phyloP scores from a whole-genome alignment of 2,888 invertebrate species.

The Pseudanteris insignis region DNA sequence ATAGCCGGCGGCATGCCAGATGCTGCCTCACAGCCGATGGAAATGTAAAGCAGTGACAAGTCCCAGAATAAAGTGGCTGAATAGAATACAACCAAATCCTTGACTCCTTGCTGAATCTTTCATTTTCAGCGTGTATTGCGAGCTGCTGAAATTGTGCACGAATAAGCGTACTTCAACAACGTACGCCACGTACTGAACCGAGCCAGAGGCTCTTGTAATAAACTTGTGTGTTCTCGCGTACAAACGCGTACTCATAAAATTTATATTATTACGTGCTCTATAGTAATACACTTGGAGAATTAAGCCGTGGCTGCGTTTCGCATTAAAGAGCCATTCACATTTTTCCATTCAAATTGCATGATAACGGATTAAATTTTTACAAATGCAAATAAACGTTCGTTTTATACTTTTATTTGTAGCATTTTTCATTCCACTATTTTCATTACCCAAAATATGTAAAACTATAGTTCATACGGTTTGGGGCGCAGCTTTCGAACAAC shows the following conservation, averaged over 20 bases:
- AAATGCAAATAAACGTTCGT: too few species aligned
- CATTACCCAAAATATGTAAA: too few species aligned
- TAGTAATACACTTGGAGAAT: constrained; percentile 9
- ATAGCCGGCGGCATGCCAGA: constrained; percentile 57
- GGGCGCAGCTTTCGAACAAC: too few species aligned
- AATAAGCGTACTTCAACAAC: constrained; percentile 21
- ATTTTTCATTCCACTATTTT: too few species aligned
- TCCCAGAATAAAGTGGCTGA: constrained; percentile 64
- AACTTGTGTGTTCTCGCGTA: constrained; percentile 33
- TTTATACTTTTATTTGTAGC: too few species aligned
- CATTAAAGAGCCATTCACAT: too few species aligned
- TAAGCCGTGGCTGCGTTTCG: constrained; percentile 1
- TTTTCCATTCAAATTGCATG: too few species aligned
- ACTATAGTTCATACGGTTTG: too few species aligned
- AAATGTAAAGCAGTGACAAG: constrained; percentile 64
- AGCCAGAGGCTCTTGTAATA: constrained; percentile 20
- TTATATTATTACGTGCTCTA: constrained; percentile 7
- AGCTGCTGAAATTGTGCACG: constrained; percentile 29
- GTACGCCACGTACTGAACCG: constrained; percentile 34
- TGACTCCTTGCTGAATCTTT: constrained; percentile 43
- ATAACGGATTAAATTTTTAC: too few species aligned
- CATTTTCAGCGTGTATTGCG: constrained; percentile 43
- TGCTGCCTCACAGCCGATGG: constrained; percentile 57
- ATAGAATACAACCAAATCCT: constrained; percentile 65
- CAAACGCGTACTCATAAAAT: constrained; percentile 16